Conservation (phyloP, 2,797 vertebrate species). For the Enteromius argenteus region DNA sequence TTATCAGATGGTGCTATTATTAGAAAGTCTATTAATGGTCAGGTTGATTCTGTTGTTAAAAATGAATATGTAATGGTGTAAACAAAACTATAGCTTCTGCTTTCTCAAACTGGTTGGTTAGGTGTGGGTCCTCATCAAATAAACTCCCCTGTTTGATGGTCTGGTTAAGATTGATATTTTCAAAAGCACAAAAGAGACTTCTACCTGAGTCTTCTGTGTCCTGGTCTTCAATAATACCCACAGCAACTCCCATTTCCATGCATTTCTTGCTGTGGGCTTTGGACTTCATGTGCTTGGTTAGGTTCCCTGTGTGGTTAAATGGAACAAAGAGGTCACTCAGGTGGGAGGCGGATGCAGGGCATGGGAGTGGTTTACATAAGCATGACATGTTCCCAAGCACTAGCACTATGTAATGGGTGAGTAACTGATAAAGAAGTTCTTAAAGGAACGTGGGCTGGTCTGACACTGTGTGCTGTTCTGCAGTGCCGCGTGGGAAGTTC, state of each 20-base stretch:
- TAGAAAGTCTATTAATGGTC: constrained; percentile 64
- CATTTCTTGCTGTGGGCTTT: constrained; percentile 99
- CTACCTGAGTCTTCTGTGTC: constrained; percentile 96
- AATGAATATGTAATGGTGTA: constrained; percentile 29
- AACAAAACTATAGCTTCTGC: constrained; percentile 43
- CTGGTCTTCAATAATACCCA: constrained; percentile 90
- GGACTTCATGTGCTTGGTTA: constrained; percentile 99
- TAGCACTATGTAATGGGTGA: constrained; percentile 72
- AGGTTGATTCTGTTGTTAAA: constrained; percentile 50
- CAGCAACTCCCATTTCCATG: constrained; percentile 94
- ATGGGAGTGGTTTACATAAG: constrained; percentile 59
- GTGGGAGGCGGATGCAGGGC: constrained; percentile 39
- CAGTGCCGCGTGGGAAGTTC: constrained; percentile 78
- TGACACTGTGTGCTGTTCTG: constrained; percentile 77
- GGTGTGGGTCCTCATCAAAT: constrained; percentile 22
- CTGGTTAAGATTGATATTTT: not conserved
- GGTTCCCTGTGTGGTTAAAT: constrained; percentile 84
- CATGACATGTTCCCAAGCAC: constrained; percentile 63
- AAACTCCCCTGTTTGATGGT: not conserved
- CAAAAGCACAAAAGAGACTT: not conserved
- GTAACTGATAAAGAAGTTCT: constrained; percentile 79
- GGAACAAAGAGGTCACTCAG: constrained; percentile 45
- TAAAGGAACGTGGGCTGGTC: constrained; percentile 79
- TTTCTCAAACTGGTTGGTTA: constrained; percentile 37
- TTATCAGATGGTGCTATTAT: constrained; percentile 61